Conservation (phyloP, 92 coral and sea anemone species). For the Micromussa lordhowensis region DNA sequence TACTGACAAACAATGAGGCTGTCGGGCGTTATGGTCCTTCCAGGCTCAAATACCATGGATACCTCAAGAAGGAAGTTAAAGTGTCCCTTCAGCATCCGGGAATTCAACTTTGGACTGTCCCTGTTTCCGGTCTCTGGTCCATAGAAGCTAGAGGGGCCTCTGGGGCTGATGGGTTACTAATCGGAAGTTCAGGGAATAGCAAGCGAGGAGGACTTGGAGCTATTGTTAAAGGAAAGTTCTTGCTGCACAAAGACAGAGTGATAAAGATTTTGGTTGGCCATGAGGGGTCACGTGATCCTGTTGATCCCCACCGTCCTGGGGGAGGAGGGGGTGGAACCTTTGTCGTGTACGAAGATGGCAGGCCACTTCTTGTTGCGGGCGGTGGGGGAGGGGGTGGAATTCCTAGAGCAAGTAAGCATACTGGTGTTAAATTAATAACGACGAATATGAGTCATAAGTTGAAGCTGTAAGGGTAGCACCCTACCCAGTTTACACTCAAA, state of each 20-base stretch:
- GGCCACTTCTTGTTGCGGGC: slow-evolving; percentile 88
- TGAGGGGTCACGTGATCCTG: slow-evolving; percentile 82
- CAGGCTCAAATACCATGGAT: slow-evolving; percentile 68
- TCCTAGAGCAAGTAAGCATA: slow-evolving; percentile 56
- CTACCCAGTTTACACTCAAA: not conserved
- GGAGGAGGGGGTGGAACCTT: slow-evolving; percentile 99
- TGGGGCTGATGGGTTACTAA: slow-evolving; percentile 89
- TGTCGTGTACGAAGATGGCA: slow-evolving; percentile 79
- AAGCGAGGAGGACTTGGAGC: slow-evolving; percentile 89
- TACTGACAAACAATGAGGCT: slow-evolving; percentile 78
- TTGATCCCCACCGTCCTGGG: slow-evolving; percentile 84
- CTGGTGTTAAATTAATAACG: no score
- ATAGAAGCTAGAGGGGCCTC: slow-evolving; percentile 96
- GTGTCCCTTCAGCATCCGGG: slow-evolving; percentile 67
- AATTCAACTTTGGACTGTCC: slow-evolving; percentile 92
- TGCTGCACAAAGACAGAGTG: slow-evolving; percentile 76
- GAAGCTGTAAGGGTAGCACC: no score
- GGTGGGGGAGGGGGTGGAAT: slow-evolving; percentile 99
- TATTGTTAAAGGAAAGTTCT: slow-evolving; percentile 81
- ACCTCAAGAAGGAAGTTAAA: slow-evolving; percentile 78
- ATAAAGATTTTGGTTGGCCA: slow-evolving; percentile 91
- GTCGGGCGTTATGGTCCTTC: slow-evolving; percentile 85
- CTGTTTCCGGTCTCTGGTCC: slow-evolving; percentile 88
- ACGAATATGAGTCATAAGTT: no score
- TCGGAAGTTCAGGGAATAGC: slow-evolving; percentile 77